Conservation (phyloP, 2,888 invertebrate genomes). For the Acleris laterana region DNA sequence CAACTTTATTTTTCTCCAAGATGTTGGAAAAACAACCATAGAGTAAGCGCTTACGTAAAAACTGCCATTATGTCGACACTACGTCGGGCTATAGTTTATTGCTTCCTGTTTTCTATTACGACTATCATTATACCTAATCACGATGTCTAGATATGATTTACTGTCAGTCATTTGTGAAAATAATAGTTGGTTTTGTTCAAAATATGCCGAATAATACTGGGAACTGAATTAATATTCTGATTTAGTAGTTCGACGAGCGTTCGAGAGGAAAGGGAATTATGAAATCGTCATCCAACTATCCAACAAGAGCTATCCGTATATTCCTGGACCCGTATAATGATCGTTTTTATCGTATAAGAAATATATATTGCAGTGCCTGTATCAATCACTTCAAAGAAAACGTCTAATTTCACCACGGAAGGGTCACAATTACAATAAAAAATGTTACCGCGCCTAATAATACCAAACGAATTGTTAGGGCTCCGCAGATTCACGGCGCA, state of each 20-base stretch:
- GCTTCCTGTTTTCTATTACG: constrained; percentile 29
- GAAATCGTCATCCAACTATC: too few relatives aligned
- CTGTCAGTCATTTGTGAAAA: constrained; percentile 9
- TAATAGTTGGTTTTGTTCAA: background rate
- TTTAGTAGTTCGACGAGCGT: too few relatives aligned
- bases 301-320: too few relatives aligned
- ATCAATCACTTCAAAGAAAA: too few relatives aligned
- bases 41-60: constrained; percentile 3
- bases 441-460: constrained; percentile 12
- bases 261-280: too few relatives aligned
- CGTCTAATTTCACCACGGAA: too few relatives aligned
- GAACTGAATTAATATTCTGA: too few relatives aligned
- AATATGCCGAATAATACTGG: background rate
- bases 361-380: too few relatives aligned
- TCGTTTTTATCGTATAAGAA: too few relatives aligned
- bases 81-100: constrained; percentile 15
- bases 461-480: constrained; percentile 10
- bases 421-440: background rate
- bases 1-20: constrained; percentile 14
- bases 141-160: constrained; percentile 22
- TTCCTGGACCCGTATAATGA: too few relatives aligned
- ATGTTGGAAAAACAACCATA: constrained; percentile 6
- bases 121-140: constrained; percentile 25
- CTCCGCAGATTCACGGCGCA: constrained; percentile 15
- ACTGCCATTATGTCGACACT: constrained; percentile 4